phyloP scores from a whole-genome alignment of 2,888 invertebrate genomes.

The Teinopalpus imperialis region DNA sequence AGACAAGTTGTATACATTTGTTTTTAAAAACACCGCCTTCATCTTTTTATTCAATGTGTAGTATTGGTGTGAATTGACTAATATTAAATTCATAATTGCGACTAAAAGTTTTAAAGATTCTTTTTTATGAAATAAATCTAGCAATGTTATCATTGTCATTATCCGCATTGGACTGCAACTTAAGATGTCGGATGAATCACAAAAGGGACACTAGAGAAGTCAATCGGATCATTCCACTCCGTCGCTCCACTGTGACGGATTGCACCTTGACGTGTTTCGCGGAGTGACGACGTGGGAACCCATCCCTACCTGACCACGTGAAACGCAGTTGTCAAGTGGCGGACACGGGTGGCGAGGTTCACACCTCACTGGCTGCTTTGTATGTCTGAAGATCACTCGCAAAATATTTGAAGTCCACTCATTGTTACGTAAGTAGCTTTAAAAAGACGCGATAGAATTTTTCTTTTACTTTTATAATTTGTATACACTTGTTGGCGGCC shows the following conservation, averaged over 20 bases:
- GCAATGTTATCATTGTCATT: too few relatives aligned
- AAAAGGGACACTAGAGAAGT: constrained; percentile 30
- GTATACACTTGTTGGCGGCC: too few relatives aligned
- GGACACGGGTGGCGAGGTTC: background rate
- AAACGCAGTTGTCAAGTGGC: constrained; percentile 15
- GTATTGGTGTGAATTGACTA: too few relatives aligned
- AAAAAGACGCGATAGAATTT: too few relatives aligned
- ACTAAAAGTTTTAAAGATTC: too few relatives aligned
- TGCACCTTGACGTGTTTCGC: constrained; percentile 21
- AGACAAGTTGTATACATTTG: too few relatives aligned
- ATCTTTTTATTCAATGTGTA: too few relatives aligned
- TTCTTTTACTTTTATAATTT: background rate
- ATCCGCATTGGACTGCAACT: constrained; percentile 32
- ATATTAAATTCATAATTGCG: too few relatives aligned
- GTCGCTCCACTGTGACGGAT: constrained; percentile 25
- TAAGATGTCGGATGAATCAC: constrained; percentile 6
- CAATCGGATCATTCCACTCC: constrained; percentile 33
- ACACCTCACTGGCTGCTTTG: background rate
- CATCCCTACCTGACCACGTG: constrained; percentile 1
- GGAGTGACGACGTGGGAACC: constrained; percentile 20
- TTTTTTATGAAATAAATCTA: too few relatives aligned
- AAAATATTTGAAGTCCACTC: background rate
- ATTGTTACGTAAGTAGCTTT: too few relatives aligned
- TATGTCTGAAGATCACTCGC: constrained; percentile 1
- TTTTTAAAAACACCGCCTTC: too few relatives aligned